phyloP scores from a whole-genome alignment of 1,140 invertebrate species.

The Apis cerana region DNA sequence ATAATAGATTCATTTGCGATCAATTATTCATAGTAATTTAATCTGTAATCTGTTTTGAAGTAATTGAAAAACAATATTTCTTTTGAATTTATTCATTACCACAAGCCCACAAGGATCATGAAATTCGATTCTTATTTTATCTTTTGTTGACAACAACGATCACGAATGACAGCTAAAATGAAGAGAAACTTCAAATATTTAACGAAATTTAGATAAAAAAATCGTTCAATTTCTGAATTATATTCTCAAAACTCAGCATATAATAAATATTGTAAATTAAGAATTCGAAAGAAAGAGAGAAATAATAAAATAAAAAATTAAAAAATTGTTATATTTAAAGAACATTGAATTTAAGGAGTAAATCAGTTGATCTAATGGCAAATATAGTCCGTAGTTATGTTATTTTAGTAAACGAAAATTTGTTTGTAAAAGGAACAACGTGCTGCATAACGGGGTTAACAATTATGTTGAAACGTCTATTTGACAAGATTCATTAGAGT shows the following conservation, averaged over 20 bases:
- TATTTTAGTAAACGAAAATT: background rate
- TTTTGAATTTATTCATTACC: too few relatives aligned
- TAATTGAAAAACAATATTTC: background rate
- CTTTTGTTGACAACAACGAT: too few relatives aligned
- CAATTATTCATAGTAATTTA: background rate
- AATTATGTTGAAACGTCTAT: slow-evolving; percentile 10
- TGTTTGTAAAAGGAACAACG: background rate
- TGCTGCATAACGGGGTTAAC: slow-evolving; percentile 17
- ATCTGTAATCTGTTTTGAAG: background rate
- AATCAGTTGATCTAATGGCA: background rate
- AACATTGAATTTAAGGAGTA: background rate
- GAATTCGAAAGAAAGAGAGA: too few relatives aligned
- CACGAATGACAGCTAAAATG: too few relatives aligned
- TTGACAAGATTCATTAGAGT: slow-evolving; percentile 16
- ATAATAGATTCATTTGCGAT: background rate
- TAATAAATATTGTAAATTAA: too few relatives aligned
- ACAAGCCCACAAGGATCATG: too few relatives aligned
- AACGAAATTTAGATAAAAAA: too few relatives aligned
- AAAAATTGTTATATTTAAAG: background rate
- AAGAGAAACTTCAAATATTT: too few relatives aligned
- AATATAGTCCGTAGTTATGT: background rate
- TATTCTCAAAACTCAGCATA: too few relatives aligned
- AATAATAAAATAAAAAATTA: background rate
- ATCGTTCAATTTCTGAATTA: too few relatives aligned
- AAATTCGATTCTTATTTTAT: too few relatives aligned